phyloP scores from a whole-genome alignment of 2,113 vertebrate species.

The Galbula dea region DNA sequence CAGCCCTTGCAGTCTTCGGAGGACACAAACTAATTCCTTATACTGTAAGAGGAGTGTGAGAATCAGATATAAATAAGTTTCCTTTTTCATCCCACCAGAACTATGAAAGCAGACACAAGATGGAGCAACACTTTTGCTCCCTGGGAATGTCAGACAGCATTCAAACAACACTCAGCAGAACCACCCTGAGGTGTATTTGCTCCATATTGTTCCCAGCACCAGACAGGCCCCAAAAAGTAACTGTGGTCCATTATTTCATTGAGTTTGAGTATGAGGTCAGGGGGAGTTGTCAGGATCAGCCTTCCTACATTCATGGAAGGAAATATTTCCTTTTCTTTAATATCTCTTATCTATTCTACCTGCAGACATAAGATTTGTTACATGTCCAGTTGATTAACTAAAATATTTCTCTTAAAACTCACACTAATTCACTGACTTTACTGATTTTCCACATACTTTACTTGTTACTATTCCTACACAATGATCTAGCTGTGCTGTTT shows the following conservation, averaged over 20 bases:
- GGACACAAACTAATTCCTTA: neutral
- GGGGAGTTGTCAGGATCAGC: neutral
- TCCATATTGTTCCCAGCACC: neutral
- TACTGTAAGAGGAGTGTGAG: neutral
- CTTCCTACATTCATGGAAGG: neutral
- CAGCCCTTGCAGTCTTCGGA: neutral
- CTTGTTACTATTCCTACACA: neutral
- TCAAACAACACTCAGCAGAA: conserved; percentile 52
- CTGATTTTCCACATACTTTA: neutral
- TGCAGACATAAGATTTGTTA: neutral
- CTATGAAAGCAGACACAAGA: neutral
- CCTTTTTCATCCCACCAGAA: neutral
- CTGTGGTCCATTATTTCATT: conserved; percentile 2
- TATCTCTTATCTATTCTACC: neutral
- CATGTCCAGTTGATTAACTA: neutral
- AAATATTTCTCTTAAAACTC: neutral
- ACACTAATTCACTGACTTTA: neutral
- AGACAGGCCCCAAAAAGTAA: neutral
- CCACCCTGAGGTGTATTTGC: neutral
- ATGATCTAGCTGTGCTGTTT: neutral
- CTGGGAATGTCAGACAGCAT: neutral
- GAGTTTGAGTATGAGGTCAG: neutral
- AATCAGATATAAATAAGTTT: neutral
- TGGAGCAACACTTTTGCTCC: conserved; percentile 8
- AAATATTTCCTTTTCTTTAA: neutral